A percentile compares a stretch with the other conserved stretches of the same genome.
These are phyloP conservation scores for Dryobates pubescens DNA, from an alignment of 2,797 vertebrate genomes.

Conservation along the genomic window DNA sequence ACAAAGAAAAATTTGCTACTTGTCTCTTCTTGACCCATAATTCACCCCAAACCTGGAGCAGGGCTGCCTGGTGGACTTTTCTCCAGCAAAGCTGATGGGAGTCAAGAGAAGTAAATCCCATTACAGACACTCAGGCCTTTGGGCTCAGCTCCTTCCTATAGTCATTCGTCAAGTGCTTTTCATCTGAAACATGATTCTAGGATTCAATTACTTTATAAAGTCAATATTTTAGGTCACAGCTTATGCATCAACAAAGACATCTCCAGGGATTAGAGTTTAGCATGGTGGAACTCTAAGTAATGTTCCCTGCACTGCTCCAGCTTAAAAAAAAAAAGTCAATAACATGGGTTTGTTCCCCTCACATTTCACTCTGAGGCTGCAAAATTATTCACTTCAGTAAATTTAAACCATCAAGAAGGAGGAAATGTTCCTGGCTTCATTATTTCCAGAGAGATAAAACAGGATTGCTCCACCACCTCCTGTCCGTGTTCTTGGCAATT, in stretches of 20 bases:
- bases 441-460: slow-evolving; percentile 5
- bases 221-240: slow-evolving; percentile 74
- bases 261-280: slow-evolving; percentile 42
- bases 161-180: slow-evolving; percentile 63
- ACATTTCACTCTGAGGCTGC: slow-evolving; percentile 38
- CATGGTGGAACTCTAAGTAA: slow-evolving; percentile 12
- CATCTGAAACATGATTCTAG: slow-evolving; percentile 63
- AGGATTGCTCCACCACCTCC: not conserved
- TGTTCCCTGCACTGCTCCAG: not conserved
- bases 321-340: slow-evolving; percentile 23
- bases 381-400: slow-evolving; percentile 40
- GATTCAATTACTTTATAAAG: slow-evolving; percentile 74
- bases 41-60: not conserved
- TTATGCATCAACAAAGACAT: slow-evolving; percentile 64
- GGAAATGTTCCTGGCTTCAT: not conserved
- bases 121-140: not conserved
- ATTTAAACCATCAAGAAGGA: slow-evolving; percentile 15
- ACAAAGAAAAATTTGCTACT: not conserved
- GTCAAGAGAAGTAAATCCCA: not conserved
- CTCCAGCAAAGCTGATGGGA: not conserved
- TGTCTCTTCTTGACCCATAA: not conserved
- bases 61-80: not conserved
- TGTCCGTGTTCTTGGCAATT: not conserved
- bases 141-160: slow-evolving; percentile 9
- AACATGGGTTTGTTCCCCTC: not conserved